Evolutionary conservation across 1,140 invertebrate genomes (phyloP).

Genomic region (Tenebrio molitor): DNA sequence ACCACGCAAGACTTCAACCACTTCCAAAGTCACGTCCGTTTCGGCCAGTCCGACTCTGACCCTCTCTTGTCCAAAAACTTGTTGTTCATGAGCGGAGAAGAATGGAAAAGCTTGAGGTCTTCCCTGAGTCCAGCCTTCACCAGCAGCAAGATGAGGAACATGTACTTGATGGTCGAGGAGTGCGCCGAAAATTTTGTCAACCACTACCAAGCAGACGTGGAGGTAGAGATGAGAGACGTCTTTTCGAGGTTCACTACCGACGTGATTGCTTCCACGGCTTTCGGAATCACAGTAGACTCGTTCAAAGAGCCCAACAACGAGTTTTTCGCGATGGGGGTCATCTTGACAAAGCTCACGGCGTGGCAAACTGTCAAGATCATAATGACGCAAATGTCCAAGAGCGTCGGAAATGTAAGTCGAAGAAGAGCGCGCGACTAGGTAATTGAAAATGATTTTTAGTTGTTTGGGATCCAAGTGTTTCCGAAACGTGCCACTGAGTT

Average conservation of each 20-base stretch:
- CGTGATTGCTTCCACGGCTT: slow-evolving; percentile 70
- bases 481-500: neutral
- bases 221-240: slow-evolving; percentile 60
- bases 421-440: neutral
- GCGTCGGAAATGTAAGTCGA: neutral
- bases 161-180: slow-evolving; percentile 62
- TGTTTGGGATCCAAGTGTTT: neutral
- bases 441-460: neutral
- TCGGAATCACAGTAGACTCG: slow-evolving; percentile 70
- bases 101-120: slow-evolving; percentile 65
- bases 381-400: neutral
- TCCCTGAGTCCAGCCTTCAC: slow-evolving; percentile 66
- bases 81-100: slow-evolving; percentile 53
- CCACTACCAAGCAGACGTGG: slow-evolving; percentile 54
- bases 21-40: slow-evolving; percentile 59
- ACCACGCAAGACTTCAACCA: slow-evolving; percentile 65
- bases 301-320: slow-evolving; percentile 67
- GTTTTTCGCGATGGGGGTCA: slow-evolving; percentile 67
- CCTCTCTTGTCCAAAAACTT: slow-evolving; percentile 61
- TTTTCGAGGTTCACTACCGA: slow-evolving; percentile 71
- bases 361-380: neutral
- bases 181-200: slow-evolving; percentile 59
- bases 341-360: neutral
- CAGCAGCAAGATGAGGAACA: slow-evolving; percentile 64
- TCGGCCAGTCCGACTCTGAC: slow-evolving; percentile 53